Base-by-base conservation (phyloP, 2,888 invertebrate genomes). In the Eupithecia dodoneata region DNA sequence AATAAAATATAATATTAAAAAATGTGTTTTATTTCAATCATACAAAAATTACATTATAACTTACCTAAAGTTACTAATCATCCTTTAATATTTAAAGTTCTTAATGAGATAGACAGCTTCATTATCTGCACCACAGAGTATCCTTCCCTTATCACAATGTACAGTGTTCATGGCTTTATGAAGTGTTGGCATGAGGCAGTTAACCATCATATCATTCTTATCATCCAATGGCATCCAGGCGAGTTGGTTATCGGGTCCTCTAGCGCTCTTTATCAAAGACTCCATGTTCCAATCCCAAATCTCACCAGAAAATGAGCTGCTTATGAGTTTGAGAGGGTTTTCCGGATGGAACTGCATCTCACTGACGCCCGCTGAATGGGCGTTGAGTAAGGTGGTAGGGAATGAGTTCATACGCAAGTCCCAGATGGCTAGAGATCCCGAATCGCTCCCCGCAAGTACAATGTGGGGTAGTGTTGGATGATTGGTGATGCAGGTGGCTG, bases 381-480 rank as follows among this genome's bases (percentile, higher is more conserved):
- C 98, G 76, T 96, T 97, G 2, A 99, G 93, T 81, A 98, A 95
- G 0, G 98, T 97, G 13, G 98, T 97, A 0, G 99, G 98, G 87
- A 96, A 98, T 4, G 97, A 96, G 77, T 98, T 97, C 85, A 98
- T 97, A 44, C 99, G 95, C 81, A 99, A 93, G 91, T 99, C 99
- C 98, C 99, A 99, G 2, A 98, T 96, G 0, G 98, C 98, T 47
- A 99, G 91, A 1, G 97, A 96, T 0, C 99, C 99, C 81, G 98
- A 98, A 85, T 98, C 98, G 78, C 97, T 97, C 49, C 99, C 99
- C 2, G 98, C 98, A 0, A 98, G 90, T 9, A 96, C 91, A 78
- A 99, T 96, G 88, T 99, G 98, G 0, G 97, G 96, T 86, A 99
- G 98, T 13, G 98, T 98, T 0, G 99, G 99, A 91, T 99, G 98